Evolutionary conservation across 2,888 invertebrate species (phyloP).

Genomic region (Tyria jacobaeae): DNA sequence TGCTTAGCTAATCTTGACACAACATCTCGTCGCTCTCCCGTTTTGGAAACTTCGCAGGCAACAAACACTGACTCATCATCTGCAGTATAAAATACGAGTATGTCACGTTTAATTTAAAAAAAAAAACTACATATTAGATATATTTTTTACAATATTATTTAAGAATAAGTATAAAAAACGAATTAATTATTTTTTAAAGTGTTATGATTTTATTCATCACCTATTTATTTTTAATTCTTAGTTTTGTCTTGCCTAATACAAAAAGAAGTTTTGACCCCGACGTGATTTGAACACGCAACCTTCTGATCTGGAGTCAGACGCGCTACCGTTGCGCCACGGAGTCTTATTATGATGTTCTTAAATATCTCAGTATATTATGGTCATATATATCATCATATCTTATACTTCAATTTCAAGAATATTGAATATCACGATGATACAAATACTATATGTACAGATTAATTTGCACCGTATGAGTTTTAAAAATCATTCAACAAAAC

Average conservation of each 20-base stretch:
- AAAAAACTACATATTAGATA: too few relatives aligned
- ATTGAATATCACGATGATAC: too few relatives aligned
- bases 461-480: too few relatives aligned
- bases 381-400: too few relatives aligned
- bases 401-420: too few relatives aligned
- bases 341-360: slow-evolving; percentile 68
- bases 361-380: slow-evolving; percentile 6
- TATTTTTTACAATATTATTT: too few relatives aligned
- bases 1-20: slow-evolving; percentile 67
- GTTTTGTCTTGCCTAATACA: slow-evolving; percentile 26
- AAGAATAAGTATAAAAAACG: background rate
- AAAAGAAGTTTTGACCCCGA: slow-evolving; percentile 90
- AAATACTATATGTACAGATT: too few relatives aligned
- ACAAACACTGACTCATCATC: slow-evolving; percentile 80
- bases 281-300: slow-evolving; percentile 99
- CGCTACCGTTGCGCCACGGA: slow-evolving; percentile 99
- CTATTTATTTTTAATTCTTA: too few relatives aligned
- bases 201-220: too few relatives aligned
- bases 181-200: background rate
- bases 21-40: slow-evolving; percentile 62
- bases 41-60: slow-evolving; percentile 68
- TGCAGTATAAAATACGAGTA: slow-evolving; percentile 34
- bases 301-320: slow-evolving; percentile 99
- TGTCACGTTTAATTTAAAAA: slow-evolving; percentile 20
- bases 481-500: too few relatives aligned